Conservation (phyloP, 37 sponge, comb jelly and placozoan species). For the Halisarca cf. caerulea region DNA sequence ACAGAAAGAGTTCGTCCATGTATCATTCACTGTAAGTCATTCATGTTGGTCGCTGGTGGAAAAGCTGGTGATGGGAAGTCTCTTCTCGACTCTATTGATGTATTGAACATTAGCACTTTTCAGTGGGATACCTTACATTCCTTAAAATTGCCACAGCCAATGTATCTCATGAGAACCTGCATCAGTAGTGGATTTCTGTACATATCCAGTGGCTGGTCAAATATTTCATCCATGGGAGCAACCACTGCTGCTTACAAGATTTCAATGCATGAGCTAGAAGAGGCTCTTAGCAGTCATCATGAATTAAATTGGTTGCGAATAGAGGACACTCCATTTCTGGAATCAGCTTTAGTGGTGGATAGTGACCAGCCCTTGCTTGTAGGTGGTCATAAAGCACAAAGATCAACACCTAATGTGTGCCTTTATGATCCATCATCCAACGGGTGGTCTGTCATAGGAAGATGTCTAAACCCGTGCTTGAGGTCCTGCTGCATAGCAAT, state of each 20-base stretch:
- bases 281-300: neutral
- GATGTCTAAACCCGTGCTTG: neutral
- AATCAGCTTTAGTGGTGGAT: neutral
- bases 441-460: neutral
- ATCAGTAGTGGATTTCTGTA: neutral
- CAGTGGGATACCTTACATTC: neutral
- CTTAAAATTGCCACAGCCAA: neutral
- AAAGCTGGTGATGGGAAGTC: neutral
- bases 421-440: neutral
- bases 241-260: neutral
- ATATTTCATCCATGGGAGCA: neutral
- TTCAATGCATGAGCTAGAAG: neutral
- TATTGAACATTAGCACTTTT: neutral
- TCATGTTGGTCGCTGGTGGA: neutral
- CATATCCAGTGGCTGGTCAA: neutral
- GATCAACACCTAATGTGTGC: neutral
- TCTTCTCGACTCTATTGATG: neutral
- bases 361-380: neutral
- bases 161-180: neutral
- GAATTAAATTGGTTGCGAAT: neutral
- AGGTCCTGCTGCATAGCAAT: neutral
- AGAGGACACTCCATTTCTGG: neutral
- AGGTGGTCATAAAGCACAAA: neutral
- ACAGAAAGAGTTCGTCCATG: neutral
- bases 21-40: neutral